Evolutionary conservation across 2,888 invertebrate genomes (phyloP), one percentile per base, ranked within the genome.

Genomic region (Philaethria dido): DNA sequence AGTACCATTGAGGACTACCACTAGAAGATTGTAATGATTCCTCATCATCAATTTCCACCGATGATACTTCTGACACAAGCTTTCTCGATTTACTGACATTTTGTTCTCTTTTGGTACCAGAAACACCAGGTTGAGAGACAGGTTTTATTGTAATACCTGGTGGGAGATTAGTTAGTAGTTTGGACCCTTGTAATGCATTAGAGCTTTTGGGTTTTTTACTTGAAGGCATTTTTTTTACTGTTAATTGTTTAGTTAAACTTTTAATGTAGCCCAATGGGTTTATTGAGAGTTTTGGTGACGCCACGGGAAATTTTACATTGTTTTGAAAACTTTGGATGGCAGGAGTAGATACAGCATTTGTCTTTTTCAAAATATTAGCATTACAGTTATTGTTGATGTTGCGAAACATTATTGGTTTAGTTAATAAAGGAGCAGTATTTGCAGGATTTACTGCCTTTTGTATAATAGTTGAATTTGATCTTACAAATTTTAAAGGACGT

Each of bases 41-140:
- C 73, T 92, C 90, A 78, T 90, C 89, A 77, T 92, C 92, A 52
- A 92, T 76, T 64, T 90, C 86, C 5, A 91, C 87, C 61, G 87
- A 88, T 59, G 81, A 75, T 33, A 86, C 75, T 50, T 79, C 78
- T 65, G 69, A 42, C 18, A 69, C 14, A 69, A 18, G 66, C 64
- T 64, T 39, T 69, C 72, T 78, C 63, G 25, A 45, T n/a, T 47
- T 16, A 13, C 62, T 29, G 45, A 36, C 47, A n/a, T 70, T 73
- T 62, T 45, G 52, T 60, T 73, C 75, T 69, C 65, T 75, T 57
- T 20, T 52, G 1, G 39, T 25, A 14, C 50, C 63, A 22, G 69
- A 42, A 50, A 62, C 20, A 42, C 75, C 59, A 61, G 69, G 3
- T 25, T 55, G 63, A 5, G 45, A 33, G 5, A 62, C 47, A 29